phyloP scores from a whole-genome alignment of 2,888 invertebrate species.

The Thymelicus lineola region DNA sequence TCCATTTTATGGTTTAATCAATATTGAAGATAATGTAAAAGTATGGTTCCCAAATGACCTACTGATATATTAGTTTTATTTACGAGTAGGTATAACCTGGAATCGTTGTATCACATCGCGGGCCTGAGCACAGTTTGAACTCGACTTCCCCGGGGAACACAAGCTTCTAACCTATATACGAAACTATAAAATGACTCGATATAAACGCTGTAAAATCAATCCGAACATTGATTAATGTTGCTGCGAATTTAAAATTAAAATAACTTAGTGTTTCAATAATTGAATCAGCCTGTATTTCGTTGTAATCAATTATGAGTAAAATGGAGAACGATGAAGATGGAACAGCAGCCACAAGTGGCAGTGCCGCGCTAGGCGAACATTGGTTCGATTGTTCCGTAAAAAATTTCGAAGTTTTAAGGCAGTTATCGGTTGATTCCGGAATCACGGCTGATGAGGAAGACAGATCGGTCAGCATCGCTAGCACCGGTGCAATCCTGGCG shows the following conservation, averaged over 20 bases:
- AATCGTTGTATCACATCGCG: slow-evolving; percentile 20
- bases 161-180: slow-evolving; percentile 30
- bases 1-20: no score
- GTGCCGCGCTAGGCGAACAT: slow-evolving; percentile 48
- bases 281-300: slow-evolving; percentile 52
- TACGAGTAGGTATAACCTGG: neutral
- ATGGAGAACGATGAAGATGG: slow-evolving; percentile 46
- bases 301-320: slow-evolving; percentile 47
- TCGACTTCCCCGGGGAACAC: slow-evolving; percentile 46
- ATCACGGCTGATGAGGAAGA: slow-evolving; percentile 54
- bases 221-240: neutral
- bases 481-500: slow-evolving; percentile 46
- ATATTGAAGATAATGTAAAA: no score
- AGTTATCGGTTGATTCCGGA: slow-evolving; percentile 59
- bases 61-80: no score
- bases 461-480: slow-evolving; percentile 28
- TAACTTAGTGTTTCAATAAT: neutral
- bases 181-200: slow-evolving; percentile 11
- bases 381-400: slow-evolving; percentile 37
- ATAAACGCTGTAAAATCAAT: neutral
- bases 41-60: no score
- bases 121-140: slow-evolving; percentile 45
- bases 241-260: neutral
- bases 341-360: slow-evolving; percentile 54
- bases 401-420: slow-evolving; percentile 47